Percentiles rank a stretch among this genome's conserved stretches.
These are phyloP conservation scores for Bubalus kerabau DNA, from an alignment of 2,113 vertebrate genomes.

Conservation along the genomic window DNA sequence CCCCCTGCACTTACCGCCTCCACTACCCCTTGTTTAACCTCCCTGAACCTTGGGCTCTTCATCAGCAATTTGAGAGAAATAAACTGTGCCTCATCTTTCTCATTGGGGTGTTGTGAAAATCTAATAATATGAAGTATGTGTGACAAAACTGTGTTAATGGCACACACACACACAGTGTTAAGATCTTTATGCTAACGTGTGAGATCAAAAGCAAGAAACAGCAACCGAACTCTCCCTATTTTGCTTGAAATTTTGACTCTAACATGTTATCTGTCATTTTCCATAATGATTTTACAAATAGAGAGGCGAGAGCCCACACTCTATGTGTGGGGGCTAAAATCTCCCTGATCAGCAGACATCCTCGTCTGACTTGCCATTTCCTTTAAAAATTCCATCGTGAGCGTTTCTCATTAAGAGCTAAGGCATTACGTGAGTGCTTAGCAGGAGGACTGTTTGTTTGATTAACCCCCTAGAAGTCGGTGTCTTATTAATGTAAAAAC, in stretches of 20 bases:
- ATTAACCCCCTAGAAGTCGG: constrained; percentile 21
- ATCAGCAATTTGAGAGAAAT: not conserved
- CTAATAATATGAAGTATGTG: not conserved
- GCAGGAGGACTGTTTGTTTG: not conserved
- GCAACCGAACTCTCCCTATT: not conserved
- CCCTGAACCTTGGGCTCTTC: not conserved
- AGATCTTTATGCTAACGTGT: not conserved
- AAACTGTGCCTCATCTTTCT: not conserved
- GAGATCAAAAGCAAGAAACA: not conserved
- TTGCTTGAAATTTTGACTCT: not conserved
- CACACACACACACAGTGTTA: not conserved
- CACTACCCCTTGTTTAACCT: not conserved
- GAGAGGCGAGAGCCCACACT: not conserved
- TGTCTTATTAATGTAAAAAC: constrained; percentile 36
- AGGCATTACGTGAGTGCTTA: not conserved
- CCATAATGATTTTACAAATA: not conserved
- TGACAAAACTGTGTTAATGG: not conserved
- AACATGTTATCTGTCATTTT: not conserved
- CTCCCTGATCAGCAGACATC: not conserved
- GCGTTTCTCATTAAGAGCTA: not conserved
- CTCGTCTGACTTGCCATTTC: not conserved
- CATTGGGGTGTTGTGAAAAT: not conserved
- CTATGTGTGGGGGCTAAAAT: too few species aligned
- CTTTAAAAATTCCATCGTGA: not conserved
- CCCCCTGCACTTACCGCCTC: not conserved